Evolutionary conservation across 2,888 invertebrate species (phyloP), one percentile per base, ranked within the genome.

Genomic region (Trichogramma evanescens): DNA sequence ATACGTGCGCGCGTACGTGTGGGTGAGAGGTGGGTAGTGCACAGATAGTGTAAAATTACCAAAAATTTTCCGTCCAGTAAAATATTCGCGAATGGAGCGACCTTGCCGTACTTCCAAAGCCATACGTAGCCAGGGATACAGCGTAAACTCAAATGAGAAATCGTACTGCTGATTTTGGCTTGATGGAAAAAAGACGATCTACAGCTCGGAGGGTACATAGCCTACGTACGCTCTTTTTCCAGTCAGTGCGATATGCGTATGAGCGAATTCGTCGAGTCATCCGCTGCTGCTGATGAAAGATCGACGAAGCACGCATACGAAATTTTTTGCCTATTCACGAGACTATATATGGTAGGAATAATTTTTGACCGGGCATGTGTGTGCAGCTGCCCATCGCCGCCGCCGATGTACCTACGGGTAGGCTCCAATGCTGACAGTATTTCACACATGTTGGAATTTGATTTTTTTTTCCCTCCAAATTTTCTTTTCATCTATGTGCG

Each of bases 191-290:
- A 26, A 26, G 26, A 26, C 26, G 26, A 26, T 1, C 26, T 26
- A 26, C 26, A 26, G 26, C 26, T 26, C 26, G 42, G 40, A 51
- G 49, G 53, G 52, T 44, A 45, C 7, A 42, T 41, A 40, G 38
- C 50, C 6, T 3, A 54, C 53, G 57, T 56, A 58, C 13, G 64
- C 64, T 59, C 54, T 64, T 64, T 64, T 64, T 62, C 62, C 46
- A 50, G 59, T 59, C 59, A 26, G 26, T 26, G 26, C 26, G 26
- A 26, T 26, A 26, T 26, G 26, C 26, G 26, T 26, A 26, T 26
- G 57, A 62, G 26, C 53, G 57, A 64, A 64, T 58, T 57, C 59
- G 64, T 62, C 59, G 64, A 64, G 64, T 59, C 63, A 59, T 61
- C 59, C 63, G 54, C 56, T 63, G 63, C 59, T 61, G 54, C 56